Percentiles rank a stretch among this genome's conserved stretches.
Conservation (phyloP, 2,797 vertebrate genomes). For the Lerista edwardsae region DNA sequence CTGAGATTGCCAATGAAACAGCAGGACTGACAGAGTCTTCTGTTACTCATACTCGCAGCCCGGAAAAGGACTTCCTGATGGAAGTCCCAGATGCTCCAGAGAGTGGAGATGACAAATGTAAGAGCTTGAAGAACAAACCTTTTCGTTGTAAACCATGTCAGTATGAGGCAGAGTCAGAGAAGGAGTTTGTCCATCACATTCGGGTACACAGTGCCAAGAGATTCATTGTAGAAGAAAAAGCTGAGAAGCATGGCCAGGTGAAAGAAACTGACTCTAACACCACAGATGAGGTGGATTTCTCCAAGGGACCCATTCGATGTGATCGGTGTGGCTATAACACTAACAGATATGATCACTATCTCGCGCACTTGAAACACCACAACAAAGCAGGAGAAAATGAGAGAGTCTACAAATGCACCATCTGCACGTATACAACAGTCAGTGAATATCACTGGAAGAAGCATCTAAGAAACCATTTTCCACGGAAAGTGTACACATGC, state of each 20-base stretch:
- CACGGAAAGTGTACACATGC: slow-evolving; percentile 96
- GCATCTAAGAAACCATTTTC: slow-evolving; percentile 96
- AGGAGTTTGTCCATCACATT: slow-evolving; percentile 92
- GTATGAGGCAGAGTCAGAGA: slow-evolving; percentile 90
- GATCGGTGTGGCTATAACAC: slow-evolving; percentile 98
- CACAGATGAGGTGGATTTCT: slow-evolving; percentile 79
- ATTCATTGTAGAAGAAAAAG: slow-evolving; percentile 89
- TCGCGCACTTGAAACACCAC: slow-evolving; percentile 96
- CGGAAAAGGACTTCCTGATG: slow-evolving; percentile 61
- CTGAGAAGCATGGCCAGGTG: slow-evolving; percentile 82
- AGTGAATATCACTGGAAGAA: slow-evolving; percentile 99
- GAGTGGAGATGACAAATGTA: slow-evolving; percentile 76
- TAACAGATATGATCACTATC: slow-evolving; percentile 96
- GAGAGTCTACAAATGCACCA: slow-evolving; percentile 92
- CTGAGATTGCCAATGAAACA: slow-evolving; percentile 42
- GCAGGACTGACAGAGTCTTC: slow-evolving; percentile 46
- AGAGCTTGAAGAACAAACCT: slow-evolving; percentile 88
- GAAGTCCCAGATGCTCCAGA: slow-evolving; percentile 59
- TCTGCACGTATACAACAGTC: slow-evolving; percentile 95
- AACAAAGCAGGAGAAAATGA: slow-evolving; percentile 90
- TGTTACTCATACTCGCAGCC: slow-evolving; percentile 57
- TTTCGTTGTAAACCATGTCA: slow-evolving; percentile 96
- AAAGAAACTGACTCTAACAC: slow-evolving; percentile 72
- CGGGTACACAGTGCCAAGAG: slow-evolving; percentile 90
- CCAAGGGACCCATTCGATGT: slow-evolving; percentile 93